Conservation (phyloP, 2,888 invertebrate genomes). For the Hedya salicella region DNA sequence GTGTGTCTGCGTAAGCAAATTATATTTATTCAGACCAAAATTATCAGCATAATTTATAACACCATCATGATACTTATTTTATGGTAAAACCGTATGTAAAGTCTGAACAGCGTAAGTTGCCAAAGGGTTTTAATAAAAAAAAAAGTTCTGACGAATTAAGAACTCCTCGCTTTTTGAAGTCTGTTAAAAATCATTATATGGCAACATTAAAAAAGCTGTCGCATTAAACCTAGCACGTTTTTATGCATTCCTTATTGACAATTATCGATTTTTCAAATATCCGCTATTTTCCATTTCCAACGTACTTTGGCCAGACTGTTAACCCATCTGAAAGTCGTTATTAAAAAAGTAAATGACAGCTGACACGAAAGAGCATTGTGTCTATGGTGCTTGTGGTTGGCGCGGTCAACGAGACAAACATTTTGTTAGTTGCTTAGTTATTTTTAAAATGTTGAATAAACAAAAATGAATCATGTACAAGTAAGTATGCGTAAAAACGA, state of each 20-base stretch:
- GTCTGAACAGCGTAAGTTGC: no score
- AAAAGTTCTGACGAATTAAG: no score
- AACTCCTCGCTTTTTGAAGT: no score
- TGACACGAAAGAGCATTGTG: conserved; percentile 30
- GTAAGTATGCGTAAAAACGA: conserved; percentile 62
- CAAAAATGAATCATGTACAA: conserved; percentile 58
- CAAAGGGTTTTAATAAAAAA: no score
- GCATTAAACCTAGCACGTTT: no score
- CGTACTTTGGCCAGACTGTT: no score
- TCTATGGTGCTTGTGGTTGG: conserved; percentile 19
- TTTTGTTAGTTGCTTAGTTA: conserved; percentile 44
- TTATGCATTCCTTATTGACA: no score
- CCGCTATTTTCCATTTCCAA: no score
- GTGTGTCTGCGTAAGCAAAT: conserved; percentile 57
- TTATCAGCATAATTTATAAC: conserved; percentile 54
- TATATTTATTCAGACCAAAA: conserved; percentile 66
- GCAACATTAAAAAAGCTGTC: no score
- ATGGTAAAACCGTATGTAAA: conserved; percentile 24
- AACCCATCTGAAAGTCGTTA: conserved; percentile 21
- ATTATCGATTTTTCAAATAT: no score
- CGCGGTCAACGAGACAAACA: conserved; percentile 34
- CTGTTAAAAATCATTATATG: no score
- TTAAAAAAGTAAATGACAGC: conserved; percentile 20
- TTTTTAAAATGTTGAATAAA: conserved; percentile 47
- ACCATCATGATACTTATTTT: conserved; percentile 32